Evolutionary conservation across 1,140 invertebrate genomes (phyloP).

Genomic region (Drosophila sulfurigaster): DNA sequence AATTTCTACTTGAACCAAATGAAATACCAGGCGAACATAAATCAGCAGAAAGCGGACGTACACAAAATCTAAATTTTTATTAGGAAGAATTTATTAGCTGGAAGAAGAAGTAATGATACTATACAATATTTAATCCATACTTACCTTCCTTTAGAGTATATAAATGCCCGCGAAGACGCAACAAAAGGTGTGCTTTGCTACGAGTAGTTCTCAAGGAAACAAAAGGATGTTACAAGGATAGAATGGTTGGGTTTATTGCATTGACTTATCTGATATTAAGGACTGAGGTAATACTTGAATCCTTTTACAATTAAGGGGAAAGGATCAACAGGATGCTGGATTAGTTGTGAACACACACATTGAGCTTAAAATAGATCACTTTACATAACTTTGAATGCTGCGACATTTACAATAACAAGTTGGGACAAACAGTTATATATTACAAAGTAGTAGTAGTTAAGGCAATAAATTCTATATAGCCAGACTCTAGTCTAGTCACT

Average conservation of each 20-base stretch:
- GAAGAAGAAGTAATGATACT: too few relatives aligned
- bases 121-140: too few relatives aligned
- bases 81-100: too few relatives aligned
- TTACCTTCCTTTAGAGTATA: too few relatives aligned
- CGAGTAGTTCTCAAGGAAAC: too few relatives aligned
- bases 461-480: conserved; percentile 29
- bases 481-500: conserved; percentile 12
- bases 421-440: not conserved
- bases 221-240: not conserved
- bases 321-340: not conserved
- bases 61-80: too few relatives aligned
- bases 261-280: not conserved
- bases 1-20: too few relatives aligned
- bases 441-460: conserved; percentile 7
- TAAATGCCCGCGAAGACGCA: too few relatives aligned
- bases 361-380: conserved; percentile 18
- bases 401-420: conserved; percentile 7
- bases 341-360: not conserved
- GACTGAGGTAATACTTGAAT: conserved; percentile 9
- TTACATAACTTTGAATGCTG: conserved; percentile 3
- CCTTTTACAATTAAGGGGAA: not conserved
- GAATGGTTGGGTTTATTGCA: conserved; percentile 20
- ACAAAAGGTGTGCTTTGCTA: too few relatives aligned
- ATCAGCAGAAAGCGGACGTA: too few relatives aligned
- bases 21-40: too few relatives aligned